These are phyloP conservation scores for Chymomyza fuscimana DNA, from an alignment of 2,888 invertebrate genomes.

Conservation along the genomic window DNA sequence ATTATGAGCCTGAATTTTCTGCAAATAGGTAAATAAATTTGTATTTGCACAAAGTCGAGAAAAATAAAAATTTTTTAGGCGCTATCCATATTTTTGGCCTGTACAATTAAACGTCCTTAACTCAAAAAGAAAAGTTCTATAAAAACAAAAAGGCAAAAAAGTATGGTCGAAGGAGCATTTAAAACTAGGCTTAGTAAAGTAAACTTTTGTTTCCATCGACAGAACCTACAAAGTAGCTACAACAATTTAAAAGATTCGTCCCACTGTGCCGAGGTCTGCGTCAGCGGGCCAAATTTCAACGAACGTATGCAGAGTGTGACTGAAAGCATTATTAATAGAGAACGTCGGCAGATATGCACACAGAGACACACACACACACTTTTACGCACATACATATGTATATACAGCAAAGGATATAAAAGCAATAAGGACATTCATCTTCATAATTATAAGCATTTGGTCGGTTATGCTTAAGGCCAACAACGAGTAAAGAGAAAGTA, in stretches of 20 bases:
- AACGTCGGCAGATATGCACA: slow-evolving; percentile 54
- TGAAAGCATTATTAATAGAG: slow-evolving; percentile 73
- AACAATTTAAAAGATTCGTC: neutral
- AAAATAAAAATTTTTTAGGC: no score
- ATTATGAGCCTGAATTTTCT: no score
- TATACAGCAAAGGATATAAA: slow-evolving; percentile 56
- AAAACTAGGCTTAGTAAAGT: no score
- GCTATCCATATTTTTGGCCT: no score
- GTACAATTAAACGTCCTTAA: no score
- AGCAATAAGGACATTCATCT: slow-evolving; percentile 73
- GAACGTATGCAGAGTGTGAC: slow-evolving; percentile 72
- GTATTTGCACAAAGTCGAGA: no score
- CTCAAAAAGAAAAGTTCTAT: no score
- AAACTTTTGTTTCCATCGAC: no score
- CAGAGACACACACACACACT: slow-evolving; percentile 30
- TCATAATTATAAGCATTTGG: slow-evolving; percentile 61
- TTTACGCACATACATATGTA: neutral
- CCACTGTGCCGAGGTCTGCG: slow-evolving; percentile 41
- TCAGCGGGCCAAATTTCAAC: slow-evolving; percentile 56
- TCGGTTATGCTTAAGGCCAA: neutral
- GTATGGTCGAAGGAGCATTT: no score
- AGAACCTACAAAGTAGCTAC: no score
- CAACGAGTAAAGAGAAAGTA: slow-evolving; percentile 9
- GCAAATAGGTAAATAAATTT: no score
- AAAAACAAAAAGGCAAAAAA: no score